A percentile compares a stretch with the other conserved stretches of the same genome.
Evolutionary conservation across 2,113 vertebrate genomes (phyloP).

Genomic region (Forbesichthys agassizii): DNA sequence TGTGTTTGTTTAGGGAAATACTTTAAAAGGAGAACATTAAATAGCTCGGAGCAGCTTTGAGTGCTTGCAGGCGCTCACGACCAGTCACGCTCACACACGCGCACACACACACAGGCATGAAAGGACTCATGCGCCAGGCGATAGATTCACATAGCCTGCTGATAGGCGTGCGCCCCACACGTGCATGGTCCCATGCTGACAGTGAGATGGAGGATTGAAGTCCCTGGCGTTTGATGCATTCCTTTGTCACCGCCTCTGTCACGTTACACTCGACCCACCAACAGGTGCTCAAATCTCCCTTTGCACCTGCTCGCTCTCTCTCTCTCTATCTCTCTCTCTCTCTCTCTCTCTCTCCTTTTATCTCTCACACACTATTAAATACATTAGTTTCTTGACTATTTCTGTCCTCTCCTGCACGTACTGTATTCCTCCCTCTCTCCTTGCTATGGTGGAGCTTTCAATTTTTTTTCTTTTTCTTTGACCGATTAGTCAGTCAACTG

Average conservation of each 20-base stretch:
- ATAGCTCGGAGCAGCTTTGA: conserved; percentile 18
- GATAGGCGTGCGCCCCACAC: conserved; percentile 5
- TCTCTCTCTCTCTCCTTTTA: not conserved
- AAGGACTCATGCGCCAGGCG: conserved; percentile 6
- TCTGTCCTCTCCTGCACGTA: not conserved
- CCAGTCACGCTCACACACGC: not conserved
- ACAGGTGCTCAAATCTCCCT: conserved; percentile 1
- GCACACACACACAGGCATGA: not conserved
- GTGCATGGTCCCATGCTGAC: conserved; percentile 6
- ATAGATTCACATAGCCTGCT: not conserved
- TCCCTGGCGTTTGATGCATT: conserved; percentile 30
- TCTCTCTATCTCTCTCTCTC: not conserved
- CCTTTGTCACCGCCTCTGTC: conserved; percentile 35
- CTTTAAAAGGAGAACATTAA: not conserved
- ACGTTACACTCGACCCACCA: not conserved
- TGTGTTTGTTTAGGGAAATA: not conserved
- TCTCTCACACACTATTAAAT: not conserved
- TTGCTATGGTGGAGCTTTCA: too few relatives aligned
- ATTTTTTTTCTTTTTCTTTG: not conserved
- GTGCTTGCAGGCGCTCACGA: not conserved
- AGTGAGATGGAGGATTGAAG: conserved; percentile 31
- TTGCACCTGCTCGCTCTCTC: not conserved
- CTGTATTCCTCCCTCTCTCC: not conserved
- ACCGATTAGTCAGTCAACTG: not conserved
- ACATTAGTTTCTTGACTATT: not conserved